These are phyloP conservation scores for Hippocampus mohnikei DNA, from an alignment of 2,113 vertebrate genomes.

Conservation along the genomic window DNA sequence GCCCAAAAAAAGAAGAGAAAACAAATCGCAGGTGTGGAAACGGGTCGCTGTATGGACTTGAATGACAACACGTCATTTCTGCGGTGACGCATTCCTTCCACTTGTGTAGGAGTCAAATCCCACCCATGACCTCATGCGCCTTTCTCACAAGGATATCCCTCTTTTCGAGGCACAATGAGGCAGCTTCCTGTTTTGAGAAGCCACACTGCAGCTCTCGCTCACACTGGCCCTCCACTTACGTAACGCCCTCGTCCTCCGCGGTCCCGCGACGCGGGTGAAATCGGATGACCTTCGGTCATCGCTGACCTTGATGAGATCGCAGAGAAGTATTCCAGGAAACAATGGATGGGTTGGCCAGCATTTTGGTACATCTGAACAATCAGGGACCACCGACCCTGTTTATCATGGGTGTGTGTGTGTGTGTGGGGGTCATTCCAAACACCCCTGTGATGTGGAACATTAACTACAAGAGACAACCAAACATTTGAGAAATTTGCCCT, in stretches of 20 bases:
- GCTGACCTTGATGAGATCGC: too few species aligned
- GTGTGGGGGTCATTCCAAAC: too few species aligned
- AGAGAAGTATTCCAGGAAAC: not conserved
- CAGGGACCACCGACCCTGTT: too few species aligned
- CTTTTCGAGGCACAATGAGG: conserved; percentile 74
- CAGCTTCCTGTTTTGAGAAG: conserved; percentile 75
- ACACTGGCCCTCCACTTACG: conserved; percentile 14
- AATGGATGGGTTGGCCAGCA: not conserved
- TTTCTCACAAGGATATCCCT: conserved; percentile 76
- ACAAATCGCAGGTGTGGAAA: conserved; percentile 7
- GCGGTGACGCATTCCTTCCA: conserved; percentile 5
- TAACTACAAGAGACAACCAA: too few species aligned
- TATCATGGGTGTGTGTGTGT: too few species aligned
- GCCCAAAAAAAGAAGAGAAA: not conserved
- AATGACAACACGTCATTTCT: conserved; percentile 34
- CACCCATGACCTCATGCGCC: conserved; percentile 68
- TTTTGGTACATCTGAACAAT: not conserved
- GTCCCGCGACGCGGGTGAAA: not conserved
- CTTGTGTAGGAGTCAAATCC: conserved; percentile 31
- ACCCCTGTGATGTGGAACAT: too few species aligned
- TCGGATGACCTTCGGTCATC: not conserved
- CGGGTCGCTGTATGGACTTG: conserved; percentile 22
- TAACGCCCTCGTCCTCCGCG: conserved; percentile 27
- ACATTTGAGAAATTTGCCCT: too few species aligned
- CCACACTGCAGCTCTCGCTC: conserved; percentile 29